Conservation (phyloP, 23 tunicate genomes). For the Botrylloides violaceus region DNA sequence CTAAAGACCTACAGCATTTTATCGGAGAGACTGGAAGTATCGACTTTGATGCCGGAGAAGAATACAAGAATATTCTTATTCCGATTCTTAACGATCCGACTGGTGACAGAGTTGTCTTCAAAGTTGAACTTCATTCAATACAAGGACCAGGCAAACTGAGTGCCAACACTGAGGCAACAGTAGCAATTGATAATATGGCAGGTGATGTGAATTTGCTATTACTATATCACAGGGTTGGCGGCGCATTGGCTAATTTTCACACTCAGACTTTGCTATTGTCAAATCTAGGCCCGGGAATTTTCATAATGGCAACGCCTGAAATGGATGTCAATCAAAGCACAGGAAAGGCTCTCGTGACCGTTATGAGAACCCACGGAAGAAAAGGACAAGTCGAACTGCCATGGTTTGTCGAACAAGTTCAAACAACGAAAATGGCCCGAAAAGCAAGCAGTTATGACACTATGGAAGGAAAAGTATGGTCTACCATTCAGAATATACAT, state of each 20-base stretch:
- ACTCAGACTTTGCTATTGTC: too few relatives aligned
- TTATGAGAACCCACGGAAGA: conserved; percentile 61
- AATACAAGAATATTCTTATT: conserved; percentile 56
- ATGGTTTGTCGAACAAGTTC: conserved; percentile 65
- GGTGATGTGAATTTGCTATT: too few relatives aligned
- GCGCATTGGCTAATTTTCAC: too few relatives aligned
- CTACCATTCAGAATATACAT: too few relatives aligned
- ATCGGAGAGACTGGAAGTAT: conserved; percentile 84
- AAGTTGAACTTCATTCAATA: conserved; percentile 49
- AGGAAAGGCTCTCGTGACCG: conserved; percentile 20
- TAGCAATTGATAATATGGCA: conserved; percentile 70
- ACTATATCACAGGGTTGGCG: too few relatives aligned
- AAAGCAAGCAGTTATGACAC: conserved; percentile 51
- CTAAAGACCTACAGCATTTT: conserved; percentile 60
- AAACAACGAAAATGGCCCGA: conserved; percentile 7
- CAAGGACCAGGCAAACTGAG: conserved; percentile 69
- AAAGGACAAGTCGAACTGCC: conserved; percentile 72
- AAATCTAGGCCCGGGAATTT: conserved; percentile 73
- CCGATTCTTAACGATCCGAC: conserved; percentile 81
- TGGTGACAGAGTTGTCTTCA: conserved; percentile 55
- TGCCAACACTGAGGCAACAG: conserved; percentile 33
- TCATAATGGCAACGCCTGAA: conserved; percentile 66
- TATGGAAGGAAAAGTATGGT: conserved; percentile 72
- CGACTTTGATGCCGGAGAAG: conserved; percentile 46
- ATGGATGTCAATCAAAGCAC: conserved; percentile 42